phyloP scores from a whole-genome alignment of 2,113 vertebrate species.

The Ptilonorhynchus violaceus region DNA sequence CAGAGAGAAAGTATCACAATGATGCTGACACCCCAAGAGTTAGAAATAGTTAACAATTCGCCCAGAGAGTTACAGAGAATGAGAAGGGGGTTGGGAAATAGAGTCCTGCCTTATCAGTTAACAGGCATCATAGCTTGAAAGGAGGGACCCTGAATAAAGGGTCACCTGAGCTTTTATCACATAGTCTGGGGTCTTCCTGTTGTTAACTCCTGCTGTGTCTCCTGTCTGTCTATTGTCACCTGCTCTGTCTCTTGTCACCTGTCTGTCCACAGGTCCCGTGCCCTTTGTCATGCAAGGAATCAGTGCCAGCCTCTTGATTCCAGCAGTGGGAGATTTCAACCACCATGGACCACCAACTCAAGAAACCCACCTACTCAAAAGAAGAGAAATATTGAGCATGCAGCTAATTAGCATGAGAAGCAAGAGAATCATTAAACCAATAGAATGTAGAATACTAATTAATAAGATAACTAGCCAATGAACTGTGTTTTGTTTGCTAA shows the following conservation, averaged over 20 bases:
- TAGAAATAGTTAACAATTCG: neutral
- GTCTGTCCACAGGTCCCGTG: neutral
- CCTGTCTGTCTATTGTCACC: neutral
- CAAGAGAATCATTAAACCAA: neutral
- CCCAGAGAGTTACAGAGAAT: neutral
- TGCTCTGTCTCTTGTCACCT: neutral
- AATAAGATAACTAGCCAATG: neutral
- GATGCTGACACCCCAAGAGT: neutral
- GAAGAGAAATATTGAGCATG: neutral
- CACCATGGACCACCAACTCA: neutral
- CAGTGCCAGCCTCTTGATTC: neutral
- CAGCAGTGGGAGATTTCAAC: neutral
- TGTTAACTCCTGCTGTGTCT: neutral
- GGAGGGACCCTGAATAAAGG: neutral
- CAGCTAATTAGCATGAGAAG: neutral
- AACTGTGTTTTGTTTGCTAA: neutral
- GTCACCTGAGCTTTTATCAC: neutral
- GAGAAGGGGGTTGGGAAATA: neutral
- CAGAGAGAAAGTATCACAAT: rapidly evolving
- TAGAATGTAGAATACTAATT: neutral
- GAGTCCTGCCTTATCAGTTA: neutral
- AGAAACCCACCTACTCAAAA: neutral
- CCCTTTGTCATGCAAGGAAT: neutral
- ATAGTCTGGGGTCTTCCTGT: neutral
- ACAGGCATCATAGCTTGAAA: neutral